A percentile compares a stretch with the other conserved stretches of the same genome.
Evolutionary conservation across 2,113 vertebrate species (phyloP).

Genomic region (Cnemophilus loriae): DNA sequence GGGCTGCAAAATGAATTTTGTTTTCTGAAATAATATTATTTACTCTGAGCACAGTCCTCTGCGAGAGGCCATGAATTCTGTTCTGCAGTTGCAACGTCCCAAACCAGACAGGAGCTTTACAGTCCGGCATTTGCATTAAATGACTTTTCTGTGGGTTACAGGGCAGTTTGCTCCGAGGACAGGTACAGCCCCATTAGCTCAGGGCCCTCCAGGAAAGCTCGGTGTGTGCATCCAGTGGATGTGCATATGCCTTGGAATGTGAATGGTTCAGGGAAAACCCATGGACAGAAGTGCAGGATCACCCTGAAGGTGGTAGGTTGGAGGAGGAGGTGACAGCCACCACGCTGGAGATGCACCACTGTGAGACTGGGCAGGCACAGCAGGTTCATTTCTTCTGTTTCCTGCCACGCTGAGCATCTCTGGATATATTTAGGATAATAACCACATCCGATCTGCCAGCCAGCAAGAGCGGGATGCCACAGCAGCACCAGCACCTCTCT

Average conservation of each 20-base stretch:
- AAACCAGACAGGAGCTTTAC: background rate
- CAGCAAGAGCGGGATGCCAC: background rate
- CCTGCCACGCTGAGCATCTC: background rate
- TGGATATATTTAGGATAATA: background rate
- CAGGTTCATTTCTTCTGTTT: background rate
- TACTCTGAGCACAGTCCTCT: background rate
- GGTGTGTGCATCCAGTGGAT: background rate
- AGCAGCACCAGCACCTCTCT: background rate
- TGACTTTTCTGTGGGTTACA: background rate
- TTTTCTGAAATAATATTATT: conserved; percentile 47
- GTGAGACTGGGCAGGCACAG: background rate
- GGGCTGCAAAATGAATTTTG: conserved; percentile 29
- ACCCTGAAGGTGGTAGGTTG: background rate
- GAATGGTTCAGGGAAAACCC: background rate
- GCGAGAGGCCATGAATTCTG: background rate
- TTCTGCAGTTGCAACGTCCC: background rate
- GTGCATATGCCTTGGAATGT: fast-evolving
- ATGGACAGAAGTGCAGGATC: background rate
- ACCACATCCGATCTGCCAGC: fast-evolving
- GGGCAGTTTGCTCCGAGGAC: background rate
- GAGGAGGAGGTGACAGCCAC: background rate
- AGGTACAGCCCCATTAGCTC: background rate
- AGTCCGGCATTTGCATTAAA: background rate
- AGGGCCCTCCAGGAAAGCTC: background rate
- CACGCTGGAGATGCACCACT: fast-evolving